A percentile compares a stretch with the other conserved stretches of the same genome.
phyloP scores from a whole-genome alignment of 2,888 invertebrate genomes.

The Diachrysia chrysitis region DNA sequence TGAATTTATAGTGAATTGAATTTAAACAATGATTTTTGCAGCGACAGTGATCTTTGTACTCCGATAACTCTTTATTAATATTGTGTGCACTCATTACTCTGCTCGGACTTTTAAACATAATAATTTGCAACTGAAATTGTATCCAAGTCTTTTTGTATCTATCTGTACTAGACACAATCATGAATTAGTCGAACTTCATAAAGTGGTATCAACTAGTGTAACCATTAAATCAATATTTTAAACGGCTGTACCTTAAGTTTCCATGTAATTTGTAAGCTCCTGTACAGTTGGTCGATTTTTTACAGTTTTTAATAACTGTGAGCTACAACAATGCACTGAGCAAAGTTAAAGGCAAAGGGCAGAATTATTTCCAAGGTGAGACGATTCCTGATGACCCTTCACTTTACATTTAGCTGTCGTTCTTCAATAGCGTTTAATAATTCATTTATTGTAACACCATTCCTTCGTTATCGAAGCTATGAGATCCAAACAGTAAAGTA shows the following conservation, averaged over 20 bases:
- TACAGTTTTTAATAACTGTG: neutral
- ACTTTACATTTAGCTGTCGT: slow-evolving; percentile 5
- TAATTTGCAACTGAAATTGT: too few species aligned
- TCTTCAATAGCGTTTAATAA: slow-evolving; percentile 3
- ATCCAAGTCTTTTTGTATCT: too few species aligned
- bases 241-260: too few species aligned
- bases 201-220: too few species aligned
- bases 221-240: too few species aligned
- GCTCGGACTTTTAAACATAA: too few species aligned
- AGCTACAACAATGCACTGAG: neutral
- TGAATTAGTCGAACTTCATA: too few species aligned
- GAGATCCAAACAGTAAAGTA: neutral
- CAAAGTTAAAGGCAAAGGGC: slow-evolving; percentile 5
- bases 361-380: slow-evolving; percentile 5
- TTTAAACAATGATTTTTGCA: neutral
- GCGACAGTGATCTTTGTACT: neutral
- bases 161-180: too few species aligned
- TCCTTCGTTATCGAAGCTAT: neutral
- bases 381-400: slow-evolving; percentile 9
- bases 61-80: too few species aligned
- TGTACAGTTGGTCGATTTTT: neutral
- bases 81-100: too few species aligned
- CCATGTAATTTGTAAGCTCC: too few species aligned
- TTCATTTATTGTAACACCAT: neutral
- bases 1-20: neutral